phyloP scores from a whole-genome alignment of 2,888 invertebrate species.

The Carcina quercana region DNA sequence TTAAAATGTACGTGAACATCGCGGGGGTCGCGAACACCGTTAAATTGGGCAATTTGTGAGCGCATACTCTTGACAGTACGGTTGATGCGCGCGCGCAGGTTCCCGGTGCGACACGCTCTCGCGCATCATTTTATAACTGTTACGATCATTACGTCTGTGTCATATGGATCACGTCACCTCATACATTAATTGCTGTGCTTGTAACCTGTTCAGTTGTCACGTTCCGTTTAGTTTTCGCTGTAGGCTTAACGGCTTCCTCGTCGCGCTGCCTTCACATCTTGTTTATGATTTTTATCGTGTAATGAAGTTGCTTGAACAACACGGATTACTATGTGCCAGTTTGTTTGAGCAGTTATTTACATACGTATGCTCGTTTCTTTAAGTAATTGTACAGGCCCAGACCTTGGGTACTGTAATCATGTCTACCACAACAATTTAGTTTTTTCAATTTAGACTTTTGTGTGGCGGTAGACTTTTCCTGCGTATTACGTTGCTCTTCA shows the following conservation, averaged over 20 bases:
- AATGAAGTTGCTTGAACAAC: too few species aligned
- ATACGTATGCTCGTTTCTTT: too few species aligned
- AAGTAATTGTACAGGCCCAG: too few species aligned
- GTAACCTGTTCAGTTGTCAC: constrained; percentile 15
- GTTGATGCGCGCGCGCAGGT: constrained; percentile 41
- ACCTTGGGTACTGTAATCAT: too few species aligned
- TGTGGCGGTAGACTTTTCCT: too few species aligned
- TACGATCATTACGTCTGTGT: constrained; percentile 50
- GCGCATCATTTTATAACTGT: constrained; percentile 54
- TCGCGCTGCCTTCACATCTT: constrained; percentile 11
- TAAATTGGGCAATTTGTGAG: constrained; percentile 66
- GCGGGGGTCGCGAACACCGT: constrained; percentile 40
- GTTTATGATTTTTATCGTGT: too few species aligned
- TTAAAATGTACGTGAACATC: constrained; percentile 18
- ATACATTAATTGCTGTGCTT: constrained; percentile 32
- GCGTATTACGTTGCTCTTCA: too few species aligned
- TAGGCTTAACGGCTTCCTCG: constrained; percentile 23
- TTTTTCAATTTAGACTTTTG: too few species aligned
- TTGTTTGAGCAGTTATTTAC: too few species aligned
- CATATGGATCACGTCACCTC: constrained; percentile 50
- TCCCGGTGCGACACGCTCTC: constrained; percentile 31
- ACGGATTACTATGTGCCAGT: too few species aligned
- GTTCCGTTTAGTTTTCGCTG: constrained; percentile 25
- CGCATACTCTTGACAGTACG: constrained; percentile 45
- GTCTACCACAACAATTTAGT: too few species aligned